Evolutionary conservation across 1,140 invertebrate genomes (phyloP).

Genomic region (Drosophila tristis): DNA sequence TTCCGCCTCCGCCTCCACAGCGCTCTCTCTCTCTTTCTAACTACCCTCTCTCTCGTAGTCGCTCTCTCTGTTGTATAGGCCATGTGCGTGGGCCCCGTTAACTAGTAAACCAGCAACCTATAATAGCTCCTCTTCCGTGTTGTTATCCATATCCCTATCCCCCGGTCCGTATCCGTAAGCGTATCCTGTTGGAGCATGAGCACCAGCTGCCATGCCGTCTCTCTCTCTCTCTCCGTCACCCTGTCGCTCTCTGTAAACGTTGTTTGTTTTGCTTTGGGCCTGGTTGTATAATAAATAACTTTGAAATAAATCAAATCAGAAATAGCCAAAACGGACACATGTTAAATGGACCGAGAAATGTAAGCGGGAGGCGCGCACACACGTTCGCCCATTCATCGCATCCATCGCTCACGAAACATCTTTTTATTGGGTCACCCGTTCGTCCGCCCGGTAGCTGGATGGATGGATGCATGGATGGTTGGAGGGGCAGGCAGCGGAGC

Average conservation of each 20-base stretch:
- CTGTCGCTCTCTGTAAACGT: conserved; percentile 18
- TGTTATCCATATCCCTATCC: conserved; percentile 49
- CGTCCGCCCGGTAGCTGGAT: too few species aligned
- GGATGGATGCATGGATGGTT: conserved; percentile 22
- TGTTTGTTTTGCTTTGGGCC: conserved; percentile 33
- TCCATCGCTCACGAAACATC: conserved; percentile 35
- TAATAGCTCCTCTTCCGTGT: conserved; percentile 65
- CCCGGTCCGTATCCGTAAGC: conserved; percentile 6
- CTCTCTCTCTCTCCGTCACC: neutral
- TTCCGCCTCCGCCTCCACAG: conserved; percentile 4
- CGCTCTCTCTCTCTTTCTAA: conserved; percentile 7
- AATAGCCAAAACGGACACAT: conserved; percentile 29
- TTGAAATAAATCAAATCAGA: conserved; percentile 63
- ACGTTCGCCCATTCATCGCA: too few species aligned
- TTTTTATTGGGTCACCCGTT: conserved; percentile 66
- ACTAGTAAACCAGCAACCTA: conserved; percentile 69
- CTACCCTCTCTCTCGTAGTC: conserved; percentile 1
- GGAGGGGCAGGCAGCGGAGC: conserved; percentile 7
- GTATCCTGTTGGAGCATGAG: conserved; percentile 47
- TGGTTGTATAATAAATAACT: conserved; percentile 68
- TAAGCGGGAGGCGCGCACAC: conserved; percentile 51
- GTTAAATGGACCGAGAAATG: conserved; percentile 77
- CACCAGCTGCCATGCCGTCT: conserved; percentile 25
- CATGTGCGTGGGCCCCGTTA: conserved; percentile 62
- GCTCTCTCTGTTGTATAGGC: conserved; percentile 5